These are phyloP conservation scores for Nomada fucata DNA, from an alignment of 2,888 invertebrate genomes.

Conservation along the genomic window DNA sequence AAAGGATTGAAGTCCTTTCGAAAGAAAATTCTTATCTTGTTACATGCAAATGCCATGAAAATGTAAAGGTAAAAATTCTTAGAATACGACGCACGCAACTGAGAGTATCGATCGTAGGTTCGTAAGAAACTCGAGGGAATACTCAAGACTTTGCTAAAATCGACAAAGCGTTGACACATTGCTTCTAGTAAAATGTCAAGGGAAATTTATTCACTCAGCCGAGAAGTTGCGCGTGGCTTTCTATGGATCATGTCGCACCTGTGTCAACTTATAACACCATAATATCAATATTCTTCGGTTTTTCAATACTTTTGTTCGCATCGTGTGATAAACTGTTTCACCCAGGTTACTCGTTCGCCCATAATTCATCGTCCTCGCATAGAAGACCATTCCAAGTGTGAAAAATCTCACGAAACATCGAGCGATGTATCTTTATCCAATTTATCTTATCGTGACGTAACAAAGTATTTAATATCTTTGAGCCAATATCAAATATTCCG, in stretches of 20 bases:
- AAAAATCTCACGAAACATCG: neutral
- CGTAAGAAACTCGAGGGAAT: conserved; percentile 1
- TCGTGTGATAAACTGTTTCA: neutral
- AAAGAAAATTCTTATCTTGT: conserved; percentile 7
- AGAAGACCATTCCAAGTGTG: neutral
- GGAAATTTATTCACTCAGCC: conserved; percentile 44
- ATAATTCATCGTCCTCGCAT: conserved; percentile 19
- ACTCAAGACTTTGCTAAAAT: conserved; percentile 38
- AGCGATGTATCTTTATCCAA: neutral
- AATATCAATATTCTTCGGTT: conserved; percentile 32
- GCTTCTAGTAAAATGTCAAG: conserved; percentile 56
- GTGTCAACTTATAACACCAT: conserved; percentile 31
- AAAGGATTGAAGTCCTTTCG: neutral
- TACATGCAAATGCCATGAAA: neutral
- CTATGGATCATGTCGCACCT: conserved; percentile 41
- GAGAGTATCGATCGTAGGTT: neutral
- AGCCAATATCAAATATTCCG: neutral
- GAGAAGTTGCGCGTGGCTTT: conserved; percentile 17
- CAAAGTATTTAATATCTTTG: neutral
- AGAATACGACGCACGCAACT: neutral
- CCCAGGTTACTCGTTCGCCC: neutral
- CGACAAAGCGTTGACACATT: conserved; percentile 59
- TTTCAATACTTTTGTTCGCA: conserved; percentile 23
- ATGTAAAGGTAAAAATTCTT: neutral
- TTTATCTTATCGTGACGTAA: neutral